Percentiles rank a stretch among this genome's conserved stretches.
Evolutionary conservation across 2,888 invertebrate genomes (phyloP).

Genomic region (Hermaeophaga mercurialis): DNA sequence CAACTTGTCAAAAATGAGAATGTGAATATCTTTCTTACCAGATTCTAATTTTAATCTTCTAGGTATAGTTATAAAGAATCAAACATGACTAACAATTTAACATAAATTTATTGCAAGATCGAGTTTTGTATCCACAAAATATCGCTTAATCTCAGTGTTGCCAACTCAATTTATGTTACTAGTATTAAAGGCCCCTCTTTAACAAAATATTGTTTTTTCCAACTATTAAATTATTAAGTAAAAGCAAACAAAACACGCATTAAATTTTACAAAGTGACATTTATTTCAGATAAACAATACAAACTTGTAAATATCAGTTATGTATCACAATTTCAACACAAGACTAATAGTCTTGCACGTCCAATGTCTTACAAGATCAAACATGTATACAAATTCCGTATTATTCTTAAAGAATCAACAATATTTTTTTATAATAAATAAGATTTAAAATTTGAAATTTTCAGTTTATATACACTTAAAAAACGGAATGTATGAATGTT

Average conservation of each 20-base stretch:
- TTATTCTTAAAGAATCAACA: neutral
- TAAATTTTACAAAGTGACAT: constrained; percentile 11
- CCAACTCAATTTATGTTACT: no score
- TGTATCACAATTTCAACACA: constrained; percentile 29
- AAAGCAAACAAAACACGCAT: neutral
- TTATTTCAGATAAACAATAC: constrained; percentile 29
- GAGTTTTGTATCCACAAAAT: no score
- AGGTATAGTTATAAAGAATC: no score
- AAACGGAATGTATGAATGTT: constrained; percentile 12
- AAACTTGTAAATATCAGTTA: constrained; percentile 25
- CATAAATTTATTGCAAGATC: no score
- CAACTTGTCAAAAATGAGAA: no score
- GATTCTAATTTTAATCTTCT: no score
- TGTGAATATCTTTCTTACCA: no score
- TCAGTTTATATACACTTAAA: constrained; percentile 3
- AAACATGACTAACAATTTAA: no score
- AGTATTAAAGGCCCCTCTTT: no score
- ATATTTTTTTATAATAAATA: neutral
- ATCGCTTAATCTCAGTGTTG: no score
- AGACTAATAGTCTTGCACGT: constrained; percentile 18
- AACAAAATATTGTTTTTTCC: no score
- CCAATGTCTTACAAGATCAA: neutral
- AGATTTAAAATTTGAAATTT: neutral
- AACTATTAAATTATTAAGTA: no score
- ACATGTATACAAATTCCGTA: constrained; percentile 10